These are phyloP conservation scores for Chrosomus eos DNA, from an alignment of 2,797 vertebrate species.

Conservation along the genomic window DNA sequence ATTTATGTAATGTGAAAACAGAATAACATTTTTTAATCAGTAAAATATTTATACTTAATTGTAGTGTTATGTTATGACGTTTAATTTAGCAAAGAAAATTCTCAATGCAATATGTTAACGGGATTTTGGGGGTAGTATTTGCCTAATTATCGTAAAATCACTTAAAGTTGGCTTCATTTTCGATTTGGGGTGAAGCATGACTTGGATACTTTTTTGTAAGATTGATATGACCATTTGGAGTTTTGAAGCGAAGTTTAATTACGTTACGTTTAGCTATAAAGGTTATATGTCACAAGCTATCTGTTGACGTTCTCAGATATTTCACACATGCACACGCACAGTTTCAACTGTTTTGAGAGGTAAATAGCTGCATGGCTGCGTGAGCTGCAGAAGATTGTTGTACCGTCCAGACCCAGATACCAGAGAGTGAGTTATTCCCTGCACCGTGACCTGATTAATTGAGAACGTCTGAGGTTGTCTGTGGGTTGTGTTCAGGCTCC, in stretches of 20 bases:
- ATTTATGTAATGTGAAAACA: not conserved
- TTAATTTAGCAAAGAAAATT: not conserved
- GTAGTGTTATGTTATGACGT: not conserved
- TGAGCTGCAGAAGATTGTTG: conserved; percentile 69
- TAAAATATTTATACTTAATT: not conserved
- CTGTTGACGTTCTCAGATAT: conserved; percentile 16
- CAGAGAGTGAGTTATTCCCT: conserved; percentile 74
- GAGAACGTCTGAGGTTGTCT: conserved; percentile 75
- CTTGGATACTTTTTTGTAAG: not conserved
- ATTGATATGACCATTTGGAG: not conserved
- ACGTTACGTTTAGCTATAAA: not conserved
- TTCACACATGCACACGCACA: conserved; percentile 38
- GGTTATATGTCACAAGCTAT: conserved; percentile 18
- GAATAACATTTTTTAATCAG: not conserved
- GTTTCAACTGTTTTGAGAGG: conserved; percentile 57
- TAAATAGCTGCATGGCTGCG: conserved; percentile 63
- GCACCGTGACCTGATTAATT: conserved; percentile 78
- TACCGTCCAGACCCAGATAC: conserved; percentile 72
- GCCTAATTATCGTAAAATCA: not conserved
- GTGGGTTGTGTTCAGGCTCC: conserved; percentile 60
- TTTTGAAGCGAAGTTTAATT: not conserved
- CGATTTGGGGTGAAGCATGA: not conserved
- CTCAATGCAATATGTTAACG: not conserved
- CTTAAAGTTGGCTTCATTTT: not conserved
- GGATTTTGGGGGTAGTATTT: not conserved